A percentile compares a stretch with the other conserved stretches of the same genome.
These are phyloP conservation scores for Carassius auratus DNA, from an alignment of 2,113 vertebrate species.

Conservation along the genomic window DNA sequence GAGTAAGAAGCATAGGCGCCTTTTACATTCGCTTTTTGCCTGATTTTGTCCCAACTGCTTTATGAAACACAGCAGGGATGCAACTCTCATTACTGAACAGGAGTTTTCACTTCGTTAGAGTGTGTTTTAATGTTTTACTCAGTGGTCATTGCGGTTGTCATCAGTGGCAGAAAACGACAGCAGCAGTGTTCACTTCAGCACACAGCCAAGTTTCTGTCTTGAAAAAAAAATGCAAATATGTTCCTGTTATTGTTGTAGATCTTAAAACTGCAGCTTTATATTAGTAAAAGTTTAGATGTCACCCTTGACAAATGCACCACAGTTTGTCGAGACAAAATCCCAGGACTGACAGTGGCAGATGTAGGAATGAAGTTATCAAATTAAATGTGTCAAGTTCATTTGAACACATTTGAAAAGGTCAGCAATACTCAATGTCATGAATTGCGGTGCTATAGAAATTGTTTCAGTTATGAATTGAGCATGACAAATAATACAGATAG, in stretches of 20 bases:
- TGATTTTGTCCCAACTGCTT: neutral
- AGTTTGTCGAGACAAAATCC: neutral
- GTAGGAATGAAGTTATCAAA: neutral
- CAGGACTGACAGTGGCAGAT: neutral
- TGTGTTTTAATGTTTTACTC: slow-evolving; percentile 13
- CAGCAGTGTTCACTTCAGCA: neutral
- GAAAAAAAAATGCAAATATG: neutral
- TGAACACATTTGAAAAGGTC: neutral
- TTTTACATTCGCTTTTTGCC: neutral
- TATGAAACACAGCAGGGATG: slow-evolving; percentile 7
- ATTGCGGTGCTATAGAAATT: neutral
- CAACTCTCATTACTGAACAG: neutral
- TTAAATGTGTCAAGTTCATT: neutral
- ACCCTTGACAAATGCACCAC: no score
- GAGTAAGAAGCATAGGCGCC: no score
- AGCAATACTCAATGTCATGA: neutral
- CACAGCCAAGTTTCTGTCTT: neutral
- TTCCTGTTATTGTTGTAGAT: neutral
- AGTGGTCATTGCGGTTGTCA: neutral
- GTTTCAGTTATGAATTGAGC: no score
- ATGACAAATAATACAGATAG: no score
- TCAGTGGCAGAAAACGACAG: neutral
- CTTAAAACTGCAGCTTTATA: neutral
- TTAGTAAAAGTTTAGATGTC: no score
- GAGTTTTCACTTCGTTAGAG: neutral